Conservation (phyloP, 2,113 vertebrate species). For the Xiphophorus hellerii region DNA sequence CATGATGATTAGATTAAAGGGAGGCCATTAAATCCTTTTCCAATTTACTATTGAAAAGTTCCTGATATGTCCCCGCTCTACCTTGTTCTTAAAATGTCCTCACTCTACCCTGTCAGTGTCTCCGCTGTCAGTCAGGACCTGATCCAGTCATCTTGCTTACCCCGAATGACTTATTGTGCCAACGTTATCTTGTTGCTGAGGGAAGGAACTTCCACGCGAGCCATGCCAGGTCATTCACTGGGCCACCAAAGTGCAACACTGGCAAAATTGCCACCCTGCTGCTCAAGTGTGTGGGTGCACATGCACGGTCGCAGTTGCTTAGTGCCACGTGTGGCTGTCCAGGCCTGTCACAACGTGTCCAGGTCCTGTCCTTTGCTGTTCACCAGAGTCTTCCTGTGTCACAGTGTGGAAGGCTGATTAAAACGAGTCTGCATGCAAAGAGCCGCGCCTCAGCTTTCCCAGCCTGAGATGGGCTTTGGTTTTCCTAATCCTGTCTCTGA, state of each 20-base stretch:
- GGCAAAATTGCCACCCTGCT: slow-evolving; percentile 54
- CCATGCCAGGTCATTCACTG: slow-evolving; percentile 53
- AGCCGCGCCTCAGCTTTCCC: slow-evolving; percentile 53
- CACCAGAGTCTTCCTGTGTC: slow-evolving; percentile 51
- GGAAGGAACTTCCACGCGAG: slow-evolving; percentile 47
- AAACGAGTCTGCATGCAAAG: slow-evolving; percentile 56
- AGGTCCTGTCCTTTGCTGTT: slow-evolving; percentile 45
- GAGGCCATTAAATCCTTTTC: not conserved
- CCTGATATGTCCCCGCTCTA: not conserved
- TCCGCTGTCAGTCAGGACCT: slow-evolving; percentile 60
- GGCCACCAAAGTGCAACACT: slow-evolving; percentile 57
- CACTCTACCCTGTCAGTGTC: slow-evolving; percentile 34
- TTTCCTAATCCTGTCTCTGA: slow-evolving; percentile 75
- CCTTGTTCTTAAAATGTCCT: slow-evolving; percentile 3
- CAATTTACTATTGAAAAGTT: slow-evolving; percentile 16
- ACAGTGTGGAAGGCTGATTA: slow-evolving; percentile 68
- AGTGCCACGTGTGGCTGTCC: slow-evolving; percentile 58
- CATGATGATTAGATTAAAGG: too few relatives aligned
- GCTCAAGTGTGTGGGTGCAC: slow-evolving; percentile 33
- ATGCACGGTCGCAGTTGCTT: slow-evolving; percentile 28
- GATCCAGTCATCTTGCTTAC: slow-evolving; percentile 49
- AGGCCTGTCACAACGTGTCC: slow-evolving; percentile 58
- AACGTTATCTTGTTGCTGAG: slow-evolving; percentile 57
- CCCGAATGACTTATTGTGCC: slow-evolving; percentile 44
- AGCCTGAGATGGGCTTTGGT: slow-evolving; percentile 70